Base-by-base conservation (phyloP, 2,113 vertebrate genomes). In the Lampris megalopsis region DNA sequence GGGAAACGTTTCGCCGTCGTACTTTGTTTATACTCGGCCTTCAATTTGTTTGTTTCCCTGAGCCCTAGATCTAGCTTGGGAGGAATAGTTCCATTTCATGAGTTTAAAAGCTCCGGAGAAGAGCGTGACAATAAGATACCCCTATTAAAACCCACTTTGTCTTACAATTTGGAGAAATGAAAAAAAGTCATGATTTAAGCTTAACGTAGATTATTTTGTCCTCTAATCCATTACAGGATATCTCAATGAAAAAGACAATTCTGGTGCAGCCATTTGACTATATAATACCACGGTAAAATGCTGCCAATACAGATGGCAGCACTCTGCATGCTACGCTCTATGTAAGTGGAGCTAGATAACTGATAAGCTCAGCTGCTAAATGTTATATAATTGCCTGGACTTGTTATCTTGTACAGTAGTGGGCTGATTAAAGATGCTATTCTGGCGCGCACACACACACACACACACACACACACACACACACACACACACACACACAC, bases 301-400 rank as follows among this genome's bases (percentile, higher is more conserved):
- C 0, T 73, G 41, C 75, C 71, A 70, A 75, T 11, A 49, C 57
- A 58, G 4, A 1, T 36, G 10, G 4, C 58, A 68, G 40, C 11
- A 24, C 53, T 65, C 48, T 49, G 58, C n/a, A 42, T 47, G 77
- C 52, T 68, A 70, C 37, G 38, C 62, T 73, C 65, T 10, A 76
- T 75, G 73, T 43, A 36, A 64, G 60, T 40, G 53, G 49, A 75
- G 60, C 42, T 68, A 43, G 67, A 75, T 59, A 71, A 71, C n/a
- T 40, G 76, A 80, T 84, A 60, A 82, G 63, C 62, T 73, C 71
- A 75, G 69, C 77, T 71, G 72, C 59, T 73, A 61, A 80, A 69
- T 48, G 49, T 88, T 85, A 83, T 71, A 77, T 83, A 75, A 89
- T 82, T 77, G 47, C 68, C 42, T 50, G 24, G 62, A 66, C 54